Conservation (phyloP, 2,888 invertebrate genomes). For the Pterostichus niger region DNA sequence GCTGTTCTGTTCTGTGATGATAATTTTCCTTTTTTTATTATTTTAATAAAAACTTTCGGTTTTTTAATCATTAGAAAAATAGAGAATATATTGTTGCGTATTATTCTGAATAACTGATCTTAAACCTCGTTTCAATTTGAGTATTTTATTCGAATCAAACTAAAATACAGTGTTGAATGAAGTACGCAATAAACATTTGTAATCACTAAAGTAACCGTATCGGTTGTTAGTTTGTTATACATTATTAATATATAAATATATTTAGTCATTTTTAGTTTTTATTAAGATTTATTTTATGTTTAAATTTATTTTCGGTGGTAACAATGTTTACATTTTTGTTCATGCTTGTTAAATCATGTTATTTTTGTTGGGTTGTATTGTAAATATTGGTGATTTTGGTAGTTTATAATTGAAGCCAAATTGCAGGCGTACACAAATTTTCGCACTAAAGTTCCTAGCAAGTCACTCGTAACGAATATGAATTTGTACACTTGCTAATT, state of each 20-base stretch:
- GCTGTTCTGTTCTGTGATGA: slow-evolving; percentile 64
- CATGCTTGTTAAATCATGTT: slow-evolving; percentile 63
- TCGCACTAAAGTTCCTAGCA: slow-evolving; percentile 57
- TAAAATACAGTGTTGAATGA: slow-evolving; percentile 65
- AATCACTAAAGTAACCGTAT: slow-evolving; percentile 67
- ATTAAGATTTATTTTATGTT: slow-evolving; percentile 60
- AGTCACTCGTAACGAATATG: slow-evolving; percentile 36
- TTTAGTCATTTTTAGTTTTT: slow-evolving; percentile 65
- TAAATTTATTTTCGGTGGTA: slow-evolving; percentile 62
- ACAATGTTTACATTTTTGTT: slow-evolving; percentile 62
- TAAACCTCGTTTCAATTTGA: slow-evolving; percentile 9
- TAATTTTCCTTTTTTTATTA: slow-evolving; percentile 47
- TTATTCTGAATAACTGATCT: slow-evolving; percentile 40
- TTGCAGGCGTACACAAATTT: slow-evolving; percentile 61
- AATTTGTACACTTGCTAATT: slow-evolving; percentile 42
- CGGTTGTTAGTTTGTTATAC: slow-evolving; percentile 67
- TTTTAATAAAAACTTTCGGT: slow-evolving; percentile 23
- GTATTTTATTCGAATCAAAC: slow-evolving; percentile 11
- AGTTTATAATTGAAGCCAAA: slow-evolving; percentile 63
- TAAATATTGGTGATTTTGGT: slow-evolving; percentile 66
- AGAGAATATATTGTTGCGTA: slow-evolving; percentile 53
- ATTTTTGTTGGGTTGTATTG: slow-evolving; percentile 66
- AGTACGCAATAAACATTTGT: slow-evolving; percentile 65
- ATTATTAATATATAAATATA: slow-evolving; percentile 64
- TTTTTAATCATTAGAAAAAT: slow-evolving; percentile 29